Evolutionary conservation across 2,888 invertebrate genomes (phyloP).

Genomic region (Lithophane semibrunnea): DNA sequence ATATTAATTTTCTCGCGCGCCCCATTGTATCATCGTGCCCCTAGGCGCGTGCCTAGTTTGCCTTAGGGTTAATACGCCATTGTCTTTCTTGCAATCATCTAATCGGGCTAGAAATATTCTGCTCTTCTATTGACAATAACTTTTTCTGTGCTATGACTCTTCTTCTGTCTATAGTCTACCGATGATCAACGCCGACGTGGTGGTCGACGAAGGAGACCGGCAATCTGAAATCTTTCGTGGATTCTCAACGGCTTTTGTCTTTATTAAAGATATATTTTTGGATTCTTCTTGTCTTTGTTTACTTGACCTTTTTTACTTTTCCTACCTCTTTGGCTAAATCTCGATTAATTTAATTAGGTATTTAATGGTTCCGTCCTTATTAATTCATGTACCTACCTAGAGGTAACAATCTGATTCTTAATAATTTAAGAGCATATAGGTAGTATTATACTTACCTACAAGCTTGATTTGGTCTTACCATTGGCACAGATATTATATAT

Average conservation of each 20-base stretch:
- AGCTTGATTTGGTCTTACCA: not conserved
- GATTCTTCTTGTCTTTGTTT: slow-evolving; percentile 13
- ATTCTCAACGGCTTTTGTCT: slow-evolving; percentile 1
- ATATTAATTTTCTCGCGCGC: too few species aligned
- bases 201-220: not conserved
- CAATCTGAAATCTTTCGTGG: slow-evolving; percentile 4
- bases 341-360: not conserved
- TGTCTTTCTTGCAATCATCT: too few species aligned
- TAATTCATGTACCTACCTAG: not conserved
- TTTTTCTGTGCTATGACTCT: slow-evolving; percentile 18
- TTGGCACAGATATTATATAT: too few species aligned
- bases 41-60: too few species aligned
- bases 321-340: not conserved
- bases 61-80: too few species aligned
- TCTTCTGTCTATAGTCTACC: slow-evolving; percentile 37
- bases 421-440: not conserved
- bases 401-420: not conserved
- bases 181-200: not conserved
- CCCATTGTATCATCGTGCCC: too few species aligned
- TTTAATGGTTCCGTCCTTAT: not conserved
- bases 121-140: not conserved
- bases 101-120: not conserved
- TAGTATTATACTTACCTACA: not conserved
- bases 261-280: slow-evolving; percentile 34
- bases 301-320: not conserved